A percentile compares a stretch with the other conserved stretches of the same genome.
These are phyloP conservation scores for Telenomus remus DNA, from an alignment of 1,140 invertebrate species.

Conservation along the genomic window DNA sequence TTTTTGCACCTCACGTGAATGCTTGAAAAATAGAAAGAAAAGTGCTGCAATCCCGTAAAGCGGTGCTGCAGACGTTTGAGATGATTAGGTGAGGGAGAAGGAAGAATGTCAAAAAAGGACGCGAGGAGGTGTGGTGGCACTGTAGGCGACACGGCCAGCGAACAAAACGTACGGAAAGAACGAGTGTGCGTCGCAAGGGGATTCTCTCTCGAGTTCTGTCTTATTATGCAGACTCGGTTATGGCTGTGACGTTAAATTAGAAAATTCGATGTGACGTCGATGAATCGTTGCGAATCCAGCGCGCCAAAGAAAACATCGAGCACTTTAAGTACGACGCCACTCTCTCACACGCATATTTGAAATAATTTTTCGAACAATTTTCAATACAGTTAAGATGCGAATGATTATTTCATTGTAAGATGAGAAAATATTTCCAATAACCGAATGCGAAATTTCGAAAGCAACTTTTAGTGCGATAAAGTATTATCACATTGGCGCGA, in stretches of 20 bases:
- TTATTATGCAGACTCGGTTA: conserved; percentile 59
- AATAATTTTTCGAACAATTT: no score
- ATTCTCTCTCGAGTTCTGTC: conserved; percentile 34
- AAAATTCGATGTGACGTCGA: conserved; percentile 29
- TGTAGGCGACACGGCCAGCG: neutral
- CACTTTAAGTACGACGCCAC: no score
- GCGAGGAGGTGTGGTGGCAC: conserved; percentile 3
- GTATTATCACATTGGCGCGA: neutral
- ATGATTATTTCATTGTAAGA: no score
- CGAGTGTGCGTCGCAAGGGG: conserved; percentile 54
- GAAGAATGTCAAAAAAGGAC: conserved; percentile 26
- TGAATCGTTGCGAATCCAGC: neutral
- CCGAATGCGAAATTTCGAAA: no score
- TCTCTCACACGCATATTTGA: no score
- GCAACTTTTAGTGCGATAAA: no score
- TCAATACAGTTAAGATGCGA: no score
- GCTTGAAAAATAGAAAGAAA: conserved; percentile 20
- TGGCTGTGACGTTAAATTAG: conserved; percentile 50
- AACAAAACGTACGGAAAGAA: conserved; percentile 44
- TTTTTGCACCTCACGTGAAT: conserved; percentile 19
- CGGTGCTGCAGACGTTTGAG: conserved; percentile 18
- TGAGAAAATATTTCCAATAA: no score
- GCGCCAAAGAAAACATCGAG: no score
- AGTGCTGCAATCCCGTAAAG: conserved; percentile 32
- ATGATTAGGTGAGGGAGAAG: conserved; percentile 25